A percentile compares a stretch with the other conserved stretches of the same genome.
Conservation (phyloP, 1,140 invertebrate genomes). For the Galleria mellonella region DNA sequence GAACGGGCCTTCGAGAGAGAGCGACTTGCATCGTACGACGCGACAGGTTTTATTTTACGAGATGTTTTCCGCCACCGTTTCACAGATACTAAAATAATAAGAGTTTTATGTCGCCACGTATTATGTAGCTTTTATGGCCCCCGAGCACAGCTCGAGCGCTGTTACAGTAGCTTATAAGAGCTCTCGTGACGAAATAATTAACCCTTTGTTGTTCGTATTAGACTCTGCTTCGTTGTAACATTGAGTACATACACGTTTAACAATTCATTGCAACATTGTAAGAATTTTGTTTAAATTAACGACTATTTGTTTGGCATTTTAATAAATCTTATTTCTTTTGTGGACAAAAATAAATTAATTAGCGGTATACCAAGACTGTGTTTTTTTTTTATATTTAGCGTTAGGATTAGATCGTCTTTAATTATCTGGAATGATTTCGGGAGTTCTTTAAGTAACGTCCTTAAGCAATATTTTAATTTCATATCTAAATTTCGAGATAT, state of each 20-base stretch:
- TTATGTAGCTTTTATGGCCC: slow-evolving; percentile 68
- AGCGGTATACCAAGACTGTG: slow-evolving; percentile 6
- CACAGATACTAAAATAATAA: slow-evolving; percentile 73
- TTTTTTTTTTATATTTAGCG: slow-evolving; percentile 9
- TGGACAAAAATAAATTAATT: slow-evolving; percentile 4
- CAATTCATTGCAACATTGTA: slow-evolving; percentile 25
- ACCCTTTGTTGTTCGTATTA: slow-evolving; percentile 60
- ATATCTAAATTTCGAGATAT: neutral
- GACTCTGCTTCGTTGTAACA: slow-evolving; percentile 38
- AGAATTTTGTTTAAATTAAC: neutral
- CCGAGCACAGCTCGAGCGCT: slow-evolving; percentile 56
- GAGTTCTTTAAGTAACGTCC: slow-evolving; percentile 1
- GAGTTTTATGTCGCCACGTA: slow-evolving; percentile 68
- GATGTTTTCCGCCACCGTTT: slow-evolving; percentile 66
- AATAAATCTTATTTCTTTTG: neutral
- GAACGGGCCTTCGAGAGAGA: slow-evolving; percentile 33
- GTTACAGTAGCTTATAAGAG: slow-evolving; percentile 66
- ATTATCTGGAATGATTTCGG: slow-evolving; percentile 13
- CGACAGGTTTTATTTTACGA: slow-evolving; percentile 69
- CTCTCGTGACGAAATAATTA: slow-evolving; percentile 71
- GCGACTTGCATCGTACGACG: slow-evolving; percentile 42
- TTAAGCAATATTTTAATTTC: neutral
- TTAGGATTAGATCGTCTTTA: slow-evolving; percentile 11
- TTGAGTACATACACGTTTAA: slow-evolving; percentile 34
- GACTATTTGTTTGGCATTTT: neutral